Evolutionary conservation across 2,888 invertebrate species (phyloP).

Genomic region (Cephalotes varians): DNA sequence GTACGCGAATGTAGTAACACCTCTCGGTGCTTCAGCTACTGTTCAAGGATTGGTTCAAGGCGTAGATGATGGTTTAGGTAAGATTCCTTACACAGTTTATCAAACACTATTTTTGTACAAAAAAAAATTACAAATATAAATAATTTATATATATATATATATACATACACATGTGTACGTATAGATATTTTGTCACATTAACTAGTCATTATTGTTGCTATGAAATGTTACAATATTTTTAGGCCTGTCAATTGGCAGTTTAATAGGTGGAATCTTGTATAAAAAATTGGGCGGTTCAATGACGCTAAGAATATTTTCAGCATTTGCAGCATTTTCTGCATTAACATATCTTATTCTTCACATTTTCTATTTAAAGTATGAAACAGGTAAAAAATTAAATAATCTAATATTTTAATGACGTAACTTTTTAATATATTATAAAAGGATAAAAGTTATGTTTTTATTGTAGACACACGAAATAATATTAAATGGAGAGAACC

Average conservation of each 20-base stretch:
- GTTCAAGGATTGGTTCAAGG: constrained; percentile 88
- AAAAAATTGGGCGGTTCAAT: constrained; percentile 88
- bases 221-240: constrained; percentile 55
- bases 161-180: background rate
- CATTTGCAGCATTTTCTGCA: constrained; percentile 85
- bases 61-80: constrained; percentile 88
- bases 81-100: constrained; percentile 47
- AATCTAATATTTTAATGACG: background rate
- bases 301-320: constrained; percentile 87
- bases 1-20: constrained; percentile 87
- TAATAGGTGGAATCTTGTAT: constrained; percentile 91
- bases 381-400: constrained; percentile 71
- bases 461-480: constrained; percentile 68
- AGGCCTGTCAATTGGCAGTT: constrained; percentile 92
- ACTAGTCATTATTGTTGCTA: background rate
- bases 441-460: background rate
- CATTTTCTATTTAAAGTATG: constrained; percentile 81
- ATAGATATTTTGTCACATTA: background rate
- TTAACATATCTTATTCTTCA: constrained; percentile 85
- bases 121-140: background rate
- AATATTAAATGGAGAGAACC: constrained; percentile 78
- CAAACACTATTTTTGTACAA: background rate
- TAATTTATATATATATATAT: background rate
- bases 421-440: background rate
- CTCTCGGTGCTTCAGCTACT: constrained; percentile 92